Conservation (phyloP, 1,140 invertebrate species). For the Lepidurus apus region DNA sequence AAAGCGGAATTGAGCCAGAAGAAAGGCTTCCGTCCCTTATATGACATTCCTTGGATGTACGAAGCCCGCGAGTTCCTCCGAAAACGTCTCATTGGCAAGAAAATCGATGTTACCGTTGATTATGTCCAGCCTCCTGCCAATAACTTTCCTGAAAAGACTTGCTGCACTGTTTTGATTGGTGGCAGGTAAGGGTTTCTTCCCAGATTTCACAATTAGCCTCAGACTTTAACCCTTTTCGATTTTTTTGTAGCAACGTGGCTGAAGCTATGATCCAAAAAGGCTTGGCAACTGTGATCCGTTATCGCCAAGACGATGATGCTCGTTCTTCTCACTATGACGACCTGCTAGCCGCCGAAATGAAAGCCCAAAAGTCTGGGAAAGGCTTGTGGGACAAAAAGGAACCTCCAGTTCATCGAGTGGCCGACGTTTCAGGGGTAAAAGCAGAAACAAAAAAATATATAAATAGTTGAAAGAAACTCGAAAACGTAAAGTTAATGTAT, state of each 20-base stretch:
- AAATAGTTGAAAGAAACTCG: no score
- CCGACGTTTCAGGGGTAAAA: constrained; percentile 73
- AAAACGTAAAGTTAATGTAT: constrained; percentile 22
- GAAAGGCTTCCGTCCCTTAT: constrained; percentile 75
- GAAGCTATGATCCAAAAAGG: constrained; percentile 90
- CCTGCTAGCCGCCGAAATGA: constrained; percentile 84
- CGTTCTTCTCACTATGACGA: constrained; percentile 90
- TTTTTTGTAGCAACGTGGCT: constrained; percentile 65
- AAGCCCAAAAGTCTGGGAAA: constrained; percentile 78
- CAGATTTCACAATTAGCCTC: background rate
- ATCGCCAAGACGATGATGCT: constrained; percentile 93
- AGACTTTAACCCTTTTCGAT: background rate
- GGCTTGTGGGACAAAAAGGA: constrained; percentile 84
- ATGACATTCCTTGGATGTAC: constrained; percentile 97
- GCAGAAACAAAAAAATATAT: background rate
- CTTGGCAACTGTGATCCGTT: constrained; percentile 82
- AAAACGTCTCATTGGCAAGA: constrained; percentile 94
- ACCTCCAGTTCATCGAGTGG: constrained; percentile 70
- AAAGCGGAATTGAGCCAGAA: constrained; percentile 38
- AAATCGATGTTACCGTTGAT: constrained; percentile 86
- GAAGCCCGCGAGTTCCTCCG: constrained; percentile 95
- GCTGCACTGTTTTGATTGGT: constrained; percentile 81
- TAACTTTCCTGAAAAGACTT: constrained; percentile 89
- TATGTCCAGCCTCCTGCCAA: constrained; percentile 93
- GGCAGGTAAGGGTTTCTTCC: constrained; percentile 58